Conservation (phyloP, 2,113 vertebrate genomes). For the Pterocles gutturalis region DNA sequence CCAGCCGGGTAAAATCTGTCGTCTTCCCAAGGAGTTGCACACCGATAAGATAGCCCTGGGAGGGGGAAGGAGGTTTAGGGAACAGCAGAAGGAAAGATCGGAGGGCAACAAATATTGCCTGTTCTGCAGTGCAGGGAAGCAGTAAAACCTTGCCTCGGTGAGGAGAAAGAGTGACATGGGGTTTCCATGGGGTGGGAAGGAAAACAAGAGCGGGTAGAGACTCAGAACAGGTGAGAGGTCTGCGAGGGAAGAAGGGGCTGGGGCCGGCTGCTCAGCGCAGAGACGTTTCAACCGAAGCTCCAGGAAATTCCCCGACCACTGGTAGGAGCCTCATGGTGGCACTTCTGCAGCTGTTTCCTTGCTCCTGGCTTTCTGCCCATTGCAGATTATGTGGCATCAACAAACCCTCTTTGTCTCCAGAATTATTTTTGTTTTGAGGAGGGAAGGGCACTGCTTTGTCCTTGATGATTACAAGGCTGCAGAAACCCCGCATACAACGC, state of each 20-base stretch:
- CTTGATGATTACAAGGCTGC: background rate
- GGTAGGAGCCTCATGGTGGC: background rate
- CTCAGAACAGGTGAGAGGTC: background rate
- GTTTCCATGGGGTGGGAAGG: background rate
- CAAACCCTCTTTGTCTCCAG: rapidly evolving
- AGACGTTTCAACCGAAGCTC: rapidly evolving
- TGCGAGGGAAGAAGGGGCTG: background rate
- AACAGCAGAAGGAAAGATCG: background rate
- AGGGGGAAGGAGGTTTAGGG: background rate
- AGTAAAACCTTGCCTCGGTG: background rate
- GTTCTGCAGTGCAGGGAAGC: background rate
- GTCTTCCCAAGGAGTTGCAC: background rate
- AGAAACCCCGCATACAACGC: rapidly evolving
- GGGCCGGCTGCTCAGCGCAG: rapidly evolving
- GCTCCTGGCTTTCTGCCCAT: background rate
- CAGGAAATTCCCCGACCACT: background rate
- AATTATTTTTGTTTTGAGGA: background rate
- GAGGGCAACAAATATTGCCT: background rate
- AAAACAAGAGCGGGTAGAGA: background rate
- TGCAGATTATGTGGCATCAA: background rate
- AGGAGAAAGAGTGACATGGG: background rate
- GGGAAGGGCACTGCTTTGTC: background rate
- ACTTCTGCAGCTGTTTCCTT: background rate
- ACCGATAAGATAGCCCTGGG: background rate
- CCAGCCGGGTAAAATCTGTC: background rate